These are phyloP conservation scores for Gallinago jamesoni DNA, from an alignment of 2,113 vertebrate genomes.

Conservation along the genomic window DNA sequence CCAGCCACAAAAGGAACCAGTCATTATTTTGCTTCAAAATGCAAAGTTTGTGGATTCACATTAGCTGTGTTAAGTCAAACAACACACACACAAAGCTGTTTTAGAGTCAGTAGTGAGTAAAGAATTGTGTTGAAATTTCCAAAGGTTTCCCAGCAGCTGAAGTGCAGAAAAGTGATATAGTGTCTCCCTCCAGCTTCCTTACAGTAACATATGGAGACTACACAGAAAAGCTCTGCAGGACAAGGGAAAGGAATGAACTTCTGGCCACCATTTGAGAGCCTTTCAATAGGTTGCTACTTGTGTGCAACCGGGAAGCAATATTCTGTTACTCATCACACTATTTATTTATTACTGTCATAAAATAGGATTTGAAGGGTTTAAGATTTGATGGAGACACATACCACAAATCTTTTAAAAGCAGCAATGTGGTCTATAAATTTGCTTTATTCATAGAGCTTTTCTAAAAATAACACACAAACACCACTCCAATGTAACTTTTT, in stretches of 20 bases:
- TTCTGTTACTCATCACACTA: neutral
- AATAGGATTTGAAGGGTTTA: neutral
- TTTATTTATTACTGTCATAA: constrained; percentile 1
- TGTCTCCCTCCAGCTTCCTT: neutral
- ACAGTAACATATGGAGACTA: neutral
- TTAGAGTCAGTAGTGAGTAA: neutral
- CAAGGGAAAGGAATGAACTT: neutral
- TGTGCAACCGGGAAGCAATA: neutral
- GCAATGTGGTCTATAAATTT: neutral
- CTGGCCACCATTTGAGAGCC: neutral
- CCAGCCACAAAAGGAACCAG: neutral
- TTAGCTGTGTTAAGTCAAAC: neutral
- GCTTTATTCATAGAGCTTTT: neutral
- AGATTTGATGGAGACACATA: neutral
- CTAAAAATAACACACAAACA: neutral
- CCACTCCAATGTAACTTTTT: neutral
- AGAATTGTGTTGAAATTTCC: neutral
- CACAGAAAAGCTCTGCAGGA: neutral
- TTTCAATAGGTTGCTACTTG: neutral
- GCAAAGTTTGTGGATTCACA: neutral
- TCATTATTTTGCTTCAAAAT: neutral
- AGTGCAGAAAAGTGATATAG: neutral
- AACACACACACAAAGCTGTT: neutral
- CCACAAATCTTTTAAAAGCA: neutral
- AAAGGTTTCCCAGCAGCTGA: neutral